Conservation (phyloP, 2,113 vertebrate species). For the Himantopus leucocephalus region DNA sequence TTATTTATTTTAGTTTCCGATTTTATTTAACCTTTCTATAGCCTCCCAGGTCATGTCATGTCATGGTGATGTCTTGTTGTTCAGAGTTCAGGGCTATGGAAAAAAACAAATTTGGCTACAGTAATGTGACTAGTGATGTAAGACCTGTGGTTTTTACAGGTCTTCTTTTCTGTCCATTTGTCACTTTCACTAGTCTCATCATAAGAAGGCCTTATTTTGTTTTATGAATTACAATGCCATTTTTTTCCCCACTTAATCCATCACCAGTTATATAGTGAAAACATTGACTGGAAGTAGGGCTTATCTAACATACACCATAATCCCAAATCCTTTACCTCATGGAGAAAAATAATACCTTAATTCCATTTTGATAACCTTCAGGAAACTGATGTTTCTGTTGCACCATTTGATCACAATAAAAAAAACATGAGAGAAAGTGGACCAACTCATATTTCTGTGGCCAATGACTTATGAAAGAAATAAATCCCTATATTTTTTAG, state of each 20-base stretch:
- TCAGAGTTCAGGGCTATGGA: neutral
- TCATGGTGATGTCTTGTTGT: neutral
- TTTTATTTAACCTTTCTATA: neutral
- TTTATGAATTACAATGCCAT: neutral
- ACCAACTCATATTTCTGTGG: neutral
- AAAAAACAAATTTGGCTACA: neutral
- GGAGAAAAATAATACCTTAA: neutral
- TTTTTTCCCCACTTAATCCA: neutral
- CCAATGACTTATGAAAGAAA: neutral
- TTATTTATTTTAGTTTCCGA: neutral
- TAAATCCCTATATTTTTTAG: neutral
- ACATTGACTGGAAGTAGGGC: neutral
- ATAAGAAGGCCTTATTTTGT: neutral
- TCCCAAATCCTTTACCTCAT: neutral
- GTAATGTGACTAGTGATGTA: neutral
- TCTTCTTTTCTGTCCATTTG: neutral
- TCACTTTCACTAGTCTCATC: neutral
- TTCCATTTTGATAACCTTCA: neutral
- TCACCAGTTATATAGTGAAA: neutral
- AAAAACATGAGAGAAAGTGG: neutral
- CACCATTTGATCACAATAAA: neutral
- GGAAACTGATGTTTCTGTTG: neutral
- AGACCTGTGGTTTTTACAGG: neutral
- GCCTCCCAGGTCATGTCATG: neutral
- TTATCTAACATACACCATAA: neutral